These are phyloP conservation scores for Taphrorychus bicolor DNA, from an alignment of 2,888 invertebrate genomes.

Conservation along the genomic window DNA sequence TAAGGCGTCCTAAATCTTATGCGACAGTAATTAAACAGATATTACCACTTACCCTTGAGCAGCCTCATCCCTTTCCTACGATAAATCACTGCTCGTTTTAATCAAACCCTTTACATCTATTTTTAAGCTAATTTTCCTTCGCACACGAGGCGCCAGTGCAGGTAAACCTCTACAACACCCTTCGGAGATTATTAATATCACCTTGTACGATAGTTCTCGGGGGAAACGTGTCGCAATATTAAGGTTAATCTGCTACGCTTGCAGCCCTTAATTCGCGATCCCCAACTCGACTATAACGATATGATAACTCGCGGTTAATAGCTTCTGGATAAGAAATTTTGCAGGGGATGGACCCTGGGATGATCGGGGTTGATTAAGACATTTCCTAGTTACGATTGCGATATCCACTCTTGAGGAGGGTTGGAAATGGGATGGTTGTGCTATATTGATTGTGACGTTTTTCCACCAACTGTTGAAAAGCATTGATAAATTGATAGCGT, in stretches of 20 bases:
- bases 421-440: background rate
- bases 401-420: constrained; percentile 16
- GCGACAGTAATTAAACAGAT: constrained; percentile 33
- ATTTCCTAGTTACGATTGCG: background rate
- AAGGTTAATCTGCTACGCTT: constrained; percentile 30
- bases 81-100: constrained; percentile 28
- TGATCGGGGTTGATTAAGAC: constrained; percentile 11
- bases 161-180: constrained; percentile 21
- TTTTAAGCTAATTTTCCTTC: constrained; percentile 1
- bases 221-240: constrained; percentile 23
- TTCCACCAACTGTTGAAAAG: background rate
- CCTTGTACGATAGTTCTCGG: constrained; percentile 20
- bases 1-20: constrained; percentile 23
- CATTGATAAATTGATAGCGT: background rate
- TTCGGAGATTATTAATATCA: constrained; percentile 28
- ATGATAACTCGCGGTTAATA: constrained; percentile 22
- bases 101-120: constrained; percentile 26
- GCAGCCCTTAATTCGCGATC: background rate
- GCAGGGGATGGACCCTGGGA: constrained; percentile 7
- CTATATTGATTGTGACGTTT: background rate
- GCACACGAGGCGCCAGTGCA: too few species aligned
- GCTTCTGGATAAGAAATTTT: constrained; percentile 25
- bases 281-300: constrained; percentile 21
- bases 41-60: constrained; percentile 32
- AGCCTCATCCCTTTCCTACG: constrained; percentile 19